These are phyloP conservation scores for Tachypleus tridentatus DNA, from an alignment of 1,140 invertebrate genomes.

Conservation along the genomic window DNA sequence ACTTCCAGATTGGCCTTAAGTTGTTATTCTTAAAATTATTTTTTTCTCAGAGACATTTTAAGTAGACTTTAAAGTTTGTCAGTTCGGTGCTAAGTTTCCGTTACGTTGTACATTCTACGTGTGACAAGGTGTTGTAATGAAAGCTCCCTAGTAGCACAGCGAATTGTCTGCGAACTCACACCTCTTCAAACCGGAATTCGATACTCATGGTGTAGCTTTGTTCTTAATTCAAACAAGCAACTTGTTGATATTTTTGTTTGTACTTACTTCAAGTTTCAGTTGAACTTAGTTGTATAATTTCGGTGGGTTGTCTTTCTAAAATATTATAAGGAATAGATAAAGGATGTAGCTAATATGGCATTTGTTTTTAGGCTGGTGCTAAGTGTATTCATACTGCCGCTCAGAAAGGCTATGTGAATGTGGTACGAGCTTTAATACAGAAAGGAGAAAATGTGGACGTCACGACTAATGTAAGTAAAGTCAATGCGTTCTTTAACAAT, in stretches of 20 bases:
- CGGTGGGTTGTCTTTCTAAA: not conserved
- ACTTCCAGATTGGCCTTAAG: too few species aligned
- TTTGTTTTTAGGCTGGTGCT: conserved; percentile 54
- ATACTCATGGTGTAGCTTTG: too few species aligned
- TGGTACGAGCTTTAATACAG: conserved; percentile 88
- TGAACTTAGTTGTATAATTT: not conserved
- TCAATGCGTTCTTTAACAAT: too few species aligned
- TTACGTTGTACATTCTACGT: too few species aligned
- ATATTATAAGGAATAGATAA: conserved; percentile 3
- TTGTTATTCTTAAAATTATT: too few species aligned
- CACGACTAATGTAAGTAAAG: conserved; percentile 66
- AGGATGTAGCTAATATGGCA: conserved; percentile 1
- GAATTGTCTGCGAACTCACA: too few species aligned
- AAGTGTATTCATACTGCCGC: conserved; percentile 86
- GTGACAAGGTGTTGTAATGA: too few species aligned
- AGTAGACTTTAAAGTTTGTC: not conserved
- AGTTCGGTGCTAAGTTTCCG: not conserved
- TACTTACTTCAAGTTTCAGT: not conserved
- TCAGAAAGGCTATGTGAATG: conserved; percentile 84
- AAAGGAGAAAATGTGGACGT: conserved; percentile 94
- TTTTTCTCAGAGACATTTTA: too few species aligned
- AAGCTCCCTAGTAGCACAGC: too few species aligned
- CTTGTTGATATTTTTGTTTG: not conserved
- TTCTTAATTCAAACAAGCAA: too few species aligned
- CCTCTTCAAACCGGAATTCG: too few species aligned